Evolutionary conservation across 2,113 vertebrate genomes (phyloP).

Genomic region (Uria aalge): DNA sequence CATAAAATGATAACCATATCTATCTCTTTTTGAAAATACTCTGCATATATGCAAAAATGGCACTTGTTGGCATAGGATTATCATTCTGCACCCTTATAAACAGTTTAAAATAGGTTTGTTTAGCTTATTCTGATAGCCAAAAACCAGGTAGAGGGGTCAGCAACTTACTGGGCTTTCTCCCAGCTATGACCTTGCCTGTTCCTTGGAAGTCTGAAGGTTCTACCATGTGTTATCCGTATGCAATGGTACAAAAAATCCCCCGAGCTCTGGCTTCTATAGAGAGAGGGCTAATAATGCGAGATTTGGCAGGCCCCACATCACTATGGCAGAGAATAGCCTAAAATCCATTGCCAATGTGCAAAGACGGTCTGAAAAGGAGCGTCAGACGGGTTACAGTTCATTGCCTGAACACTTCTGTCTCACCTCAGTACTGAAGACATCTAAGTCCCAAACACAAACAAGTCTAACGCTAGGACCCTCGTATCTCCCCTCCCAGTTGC

Average conservation of each 20-base stretch:
- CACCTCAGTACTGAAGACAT: neutral
- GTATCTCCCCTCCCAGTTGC: neutral
- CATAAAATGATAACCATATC: neutral
- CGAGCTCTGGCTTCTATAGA: neutral
- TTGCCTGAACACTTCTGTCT: neutral
- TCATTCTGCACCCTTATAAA: neutral
- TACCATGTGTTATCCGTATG: rapidly evolving
- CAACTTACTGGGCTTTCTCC: neutral
- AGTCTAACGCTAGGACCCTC: neutral
- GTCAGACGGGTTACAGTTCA: neutral
- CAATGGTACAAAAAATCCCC: neutral
- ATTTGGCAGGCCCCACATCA: neutral
- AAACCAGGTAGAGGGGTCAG: neutral
- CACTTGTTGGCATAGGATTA: neutral
- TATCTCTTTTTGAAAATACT: neutral
- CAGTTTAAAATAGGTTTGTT: neutral
- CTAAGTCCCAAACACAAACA: neutral
- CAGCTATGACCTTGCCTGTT: neutral
- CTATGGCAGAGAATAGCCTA: neutral
- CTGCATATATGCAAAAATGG: neutral
- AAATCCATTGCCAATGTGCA: neutral
- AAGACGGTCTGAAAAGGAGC: neutral
- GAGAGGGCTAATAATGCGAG: neutral
- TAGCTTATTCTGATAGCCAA: neutral
- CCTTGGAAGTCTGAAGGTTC: neutral